Percentiles rank a stretch among this genome's conserved stretches.
Conservation (phyloP, 2,888 invertebrate genomes). For the Eilema griseolum region DNA sequence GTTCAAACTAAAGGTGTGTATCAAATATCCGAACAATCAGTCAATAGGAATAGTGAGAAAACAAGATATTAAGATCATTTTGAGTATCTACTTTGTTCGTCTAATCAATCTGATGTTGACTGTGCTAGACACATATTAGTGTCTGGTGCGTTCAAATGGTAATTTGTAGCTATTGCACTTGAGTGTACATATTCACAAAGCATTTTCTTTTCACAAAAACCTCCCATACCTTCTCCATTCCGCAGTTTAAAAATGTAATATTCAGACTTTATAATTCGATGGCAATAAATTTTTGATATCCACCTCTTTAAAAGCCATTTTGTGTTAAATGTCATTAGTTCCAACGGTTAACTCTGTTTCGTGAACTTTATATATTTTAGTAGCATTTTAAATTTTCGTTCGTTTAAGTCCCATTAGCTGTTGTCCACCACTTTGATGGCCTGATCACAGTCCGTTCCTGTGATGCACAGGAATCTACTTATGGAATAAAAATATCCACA, state of each 20-base stretch:
- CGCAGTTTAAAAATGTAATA: not conserved
- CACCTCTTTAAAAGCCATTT: slow-evolving; percentile 5
- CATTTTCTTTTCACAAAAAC: not conserved
- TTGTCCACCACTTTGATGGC: not conserved
- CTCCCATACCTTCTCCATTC: not conserved
- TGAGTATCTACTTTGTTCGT: no score
- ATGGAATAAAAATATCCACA: no score
- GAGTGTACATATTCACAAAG: not conserved
- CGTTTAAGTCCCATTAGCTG: slow-evolving; percentile 11
- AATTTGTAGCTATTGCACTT: no score
- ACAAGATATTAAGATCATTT: no score
- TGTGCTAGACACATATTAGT: no score
- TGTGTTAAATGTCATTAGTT: slow-evolving; percentile 31
- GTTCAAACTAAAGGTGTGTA: no score
- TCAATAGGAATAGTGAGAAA: no score
- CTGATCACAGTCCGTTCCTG: no score
- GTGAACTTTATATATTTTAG: slow-evolving; percentile 34
- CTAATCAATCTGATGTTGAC: no score
- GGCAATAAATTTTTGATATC: slow-evolving; percentile 9
- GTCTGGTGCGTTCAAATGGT: no score
- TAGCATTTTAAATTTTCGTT: slow-evolving; percentile 36
- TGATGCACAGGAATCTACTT: no score
- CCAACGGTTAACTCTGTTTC: slow-evolving; percentile 37
- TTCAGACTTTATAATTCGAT: not conserved
- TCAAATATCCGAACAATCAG: no score